Percentiles rank a stretch among this genome's conserved stretches.
phyloP scores from a whole-genome alignment of 2,888 invertebrate genomes.

The Pandemis cinnamomeana region DNA sequence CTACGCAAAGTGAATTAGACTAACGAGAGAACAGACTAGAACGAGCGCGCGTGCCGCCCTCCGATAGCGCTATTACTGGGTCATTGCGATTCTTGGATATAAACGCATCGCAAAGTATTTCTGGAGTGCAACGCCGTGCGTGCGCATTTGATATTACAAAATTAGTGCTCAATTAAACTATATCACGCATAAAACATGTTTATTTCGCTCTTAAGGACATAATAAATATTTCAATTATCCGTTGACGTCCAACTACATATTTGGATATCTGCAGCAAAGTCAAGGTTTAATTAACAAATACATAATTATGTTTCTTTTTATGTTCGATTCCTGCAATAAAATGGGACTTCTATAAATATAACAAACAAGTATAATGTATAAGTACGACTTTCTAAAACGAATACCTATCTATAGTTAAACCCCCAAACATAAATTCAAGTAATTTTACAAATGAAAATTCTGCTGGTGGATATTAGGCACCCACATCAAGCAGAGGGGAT shows the following conservation, averaged over 20 bases:
- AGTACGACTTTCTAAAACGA: neutral
- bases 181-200: neutral
- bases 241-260: neutral
- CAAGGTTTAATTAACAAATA: neutral
- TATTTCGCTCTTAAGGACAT: neutral
- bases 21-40: conserved; percentile 46
- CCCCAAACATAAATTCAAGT: neutral
- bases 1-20: conserved; percentile 55
- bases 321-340: neutral
- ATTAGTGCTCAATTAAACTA: conserved; percentile 12
- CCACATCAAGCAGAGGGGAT: conserved; percentile 20
- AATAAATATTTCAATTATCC: conserved; percentile 1
- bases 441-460: conserved; percentile 6
- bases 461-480: conserved; percentile 16
- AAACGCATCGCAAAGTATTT: conserved; percentile 56
- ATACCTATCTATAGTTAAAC: neutral
- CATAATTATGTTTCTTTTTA: neutral
- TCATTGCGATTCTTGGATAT: conserved; percentile 58
- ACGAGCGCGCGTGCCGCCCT: conserved; percentile 52
- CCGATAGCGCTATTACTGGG: conserved; percentile 57
- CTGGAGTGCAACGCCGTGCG: conserved; percentile 52
- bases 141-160: conserved; percentile 23
- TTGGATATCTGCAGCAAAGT: neutral
- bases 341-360: neutral
- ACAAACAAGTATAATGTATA: neutral